These are phyloP conservation scores for Alviniconcha strummeri DNA, from an alignment of 2,888 invertebrate genomes.

Conservation along the genomic window DNA sequence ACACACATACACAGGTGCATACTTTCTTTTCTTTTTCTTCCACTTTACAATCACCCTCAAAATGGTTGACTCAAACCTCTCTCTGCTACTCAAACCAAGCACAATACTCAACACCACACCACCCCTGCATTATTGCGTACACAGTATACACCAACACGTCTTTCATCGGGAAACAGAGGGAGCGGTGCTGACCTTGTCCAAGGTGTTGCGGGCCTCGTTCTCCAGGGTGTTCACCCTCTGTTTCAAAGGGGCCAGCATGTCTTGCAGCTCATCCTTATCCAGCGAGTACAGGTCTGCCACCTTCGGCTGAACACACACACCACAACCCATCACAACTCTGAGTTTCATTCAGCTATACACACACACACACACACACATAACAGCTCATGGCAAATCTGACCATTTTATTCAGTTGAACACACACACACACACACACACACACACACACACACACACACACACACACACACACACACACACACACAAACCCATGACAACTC, in stretches of 20 bases:
- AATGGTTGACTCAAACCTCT: no score
- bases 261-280: slow-evolving; percentile 78
- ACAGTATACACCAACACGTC: no score
- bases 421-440: not conserved
- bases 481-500: not conserved
- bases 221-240: slow-evolving; percentile 46
- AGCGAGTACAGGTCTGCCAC: slow-evolving; percentile 56
- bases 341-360: not conserved
- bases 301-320: slow-evolving; percentile 54
- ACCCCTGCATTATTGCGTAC: no score
- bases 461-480: not conserved
- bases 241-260: slow-evolving; percentile 49
- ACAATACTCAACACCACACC: no score
- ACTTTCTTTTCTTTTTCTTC: no score
- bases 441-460: not conserved
- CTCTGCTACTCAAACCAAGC: no score
- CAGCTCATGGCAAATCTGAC: no score
- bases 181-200: slow-evolving; percentile 44
- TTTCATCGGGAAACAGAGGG: no score
- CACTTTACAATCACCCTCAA: no score
- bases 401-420: no score
- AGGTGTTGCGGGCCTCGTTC: slow-evolving; percentile 38
- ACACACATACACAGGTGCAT: no score
- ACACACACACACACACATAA: not conserved
- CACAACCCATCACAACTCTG: not conserved